These are phyloP conservation scores for Theocolax elegans DNA, from an alignment of 1,140 invertebrate genomes.

Conservation along the genomic window DNA sequence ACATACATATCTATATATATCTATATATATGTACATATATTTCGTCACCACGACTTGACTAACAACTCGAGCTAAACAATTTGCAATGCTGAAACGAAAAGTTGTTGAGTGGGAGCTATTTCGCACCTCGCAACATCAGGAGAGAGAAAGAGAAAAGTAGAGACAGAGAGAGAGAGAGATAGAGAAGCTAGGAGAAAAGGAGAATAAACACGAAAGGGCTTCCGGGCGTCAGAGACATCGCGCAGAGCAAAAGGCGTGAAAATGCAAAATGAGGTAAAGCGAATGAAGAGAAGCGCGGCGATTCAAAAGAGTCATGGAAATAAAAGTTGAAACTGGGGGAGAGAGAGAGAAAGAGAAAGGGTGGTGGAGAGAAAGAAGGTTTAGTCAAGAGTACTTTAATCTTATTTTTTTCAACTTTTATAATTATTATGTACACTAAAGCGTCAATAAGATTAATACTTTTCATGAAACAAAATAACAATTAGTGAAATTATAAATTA, in stretches of 20 bases:
- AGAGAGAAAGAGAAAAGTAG: background rate
- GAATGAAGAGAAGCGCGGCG: constrained; percentile 33
- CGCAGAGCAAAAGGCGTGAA: background rate
- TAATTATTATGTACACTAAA: too few relatives aligned
- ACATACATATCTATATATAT: too few relatives aligned
- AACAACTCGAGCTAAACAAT: constrained; percentile 59
- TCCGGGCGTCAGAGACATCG: background rate
- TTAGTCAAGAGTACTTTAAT: too few relatives aligned
- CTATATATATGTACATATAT: background rate
- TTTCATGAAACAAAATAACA: too few relatives aligned
- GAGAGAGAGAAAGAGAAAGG: too few relatives aligned
- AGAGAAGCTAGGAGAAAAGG: constrained; percentile 30
- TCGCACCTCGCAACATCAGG: background rate
- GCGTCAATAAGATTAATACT: too few relatives aligned
- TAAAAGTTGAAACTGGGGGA: background rate
- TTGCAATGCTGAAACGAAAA: constrained; percentile 63
- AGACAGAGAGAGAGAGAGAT: too few relatives aligned
- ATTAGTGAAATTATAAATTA: too few relatives aligned
- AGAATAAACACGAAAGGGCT: constrained; percentile 20
- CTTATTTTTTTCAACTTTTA: too few relatives aligned
- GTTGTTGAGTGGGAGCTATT: constrained; percentile 45
- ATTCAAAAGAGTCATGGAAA: constrained; percentile 15
- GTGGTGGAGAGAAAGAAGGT: too few relatives aligned
- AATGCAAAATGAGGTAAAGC: constrained; percentile 12
- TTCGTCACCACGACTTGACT: background rate